Conservation (phyloP, 2,113 vertebrate genomes). For the Machaerirhynchus nigripectus region DNA sequence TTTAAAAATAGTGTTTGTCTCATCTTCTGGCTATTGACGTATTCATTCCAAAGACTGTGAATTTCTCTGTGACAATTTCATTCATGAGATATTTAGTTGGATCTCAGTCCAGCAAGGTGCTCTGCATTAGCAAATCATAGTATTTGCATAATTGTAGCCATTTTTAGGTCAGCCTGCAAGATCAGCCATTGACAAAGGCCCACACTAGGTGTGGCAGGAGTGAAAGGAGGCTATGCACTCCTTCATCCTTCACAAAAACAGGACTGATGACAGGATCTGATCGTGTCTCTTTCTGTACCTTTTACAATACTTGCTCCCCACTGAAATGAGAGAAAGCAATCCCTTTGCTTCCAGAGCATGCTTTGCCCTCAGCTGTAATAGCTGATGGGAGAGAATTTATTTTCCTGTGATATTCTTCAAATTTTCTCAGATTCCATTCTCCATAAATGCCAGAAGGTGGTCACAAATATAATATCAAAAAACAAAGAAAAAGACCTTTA, state of each 20-base stretch:
- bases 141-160: neutral
- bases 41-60: neutral
- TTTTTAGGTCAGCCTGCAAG: neutral
- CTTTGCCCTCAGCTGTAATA: neutral
- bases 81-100: neutral
- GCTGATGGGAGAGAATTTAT: neutral
- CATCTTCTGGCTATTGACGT: neutral
- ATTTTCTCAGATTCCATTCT: neutral
- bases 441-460: neutral
- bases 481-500: neutral
- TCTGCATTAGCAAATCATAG: neutral
- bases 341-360: neutral
- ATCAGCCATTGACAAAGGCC: neutral
- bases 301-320: neutral
- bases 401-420: neutral
- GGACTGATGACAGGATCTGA: neutral
- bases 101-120: neutral
- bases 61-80: neutral
- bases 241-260: neutral
- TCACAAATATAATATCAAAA: neutral
- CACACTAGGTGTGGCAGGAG: neutral
- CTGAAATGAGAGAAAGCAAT: neutral
- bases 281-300: neutral
- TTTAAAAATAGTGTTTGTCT: neutral
- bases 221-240: neutral